Evolutionary conservation across 2,888 invertebrate species (phyloP).

Genomic region (Lasioglossum calceatum): DNA sequence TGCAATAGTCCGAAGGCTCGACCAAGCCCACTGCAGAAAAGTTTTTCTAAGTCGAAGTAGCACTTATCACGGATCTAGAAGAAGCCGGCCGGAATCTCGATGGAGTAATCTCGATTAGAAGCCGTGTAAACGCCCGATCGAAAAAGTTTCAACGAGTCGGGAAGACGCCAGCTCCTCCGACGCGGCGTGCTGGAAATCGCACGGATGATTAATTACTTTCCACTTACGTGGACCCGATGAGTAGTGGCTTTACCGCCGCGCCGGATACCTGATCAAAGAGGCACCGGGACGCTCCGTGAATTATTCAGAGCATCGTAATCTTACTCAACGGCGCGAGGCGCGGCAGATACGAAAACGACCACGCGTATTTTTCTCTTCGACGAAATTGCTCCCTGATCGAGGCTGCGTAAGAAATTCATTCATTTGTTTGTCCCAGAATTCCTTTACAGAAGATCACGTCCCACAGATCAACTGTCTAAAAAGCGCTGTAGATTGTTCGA

Average conservation of each 20-base stretch:
- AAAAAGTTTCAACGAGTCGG: not conserved
- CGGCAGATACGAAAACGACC: not conserved
- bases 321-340: not conserved
- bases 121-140: not conserved
- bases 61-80: not conserved
- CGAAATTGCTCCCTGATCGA: not conserved
- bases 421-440: not conserved
- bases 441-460: no score
- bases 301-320: slow-evolving; percentile 28
- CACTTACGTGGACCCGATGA: slow-evolving; percentile 10
- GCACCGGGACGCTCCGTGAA: not conserved
- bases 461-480: no score
- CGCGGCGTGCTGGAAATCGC: slow-evolving; percentile 28
- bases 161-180: not conserved
- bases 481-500: no score
- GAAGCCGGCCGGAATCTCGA: not conserved
- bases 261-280: slow-evolving; percentile 8
- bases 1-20: not conserved
- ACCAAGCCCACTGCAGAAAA: not conserved
- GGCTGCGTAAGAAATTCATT: not conserved
- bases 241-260: not conserved
- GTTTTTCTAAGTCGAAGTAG: not conserved
- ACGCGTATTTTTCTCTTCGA: not conserved
- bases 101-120: slow-evolving; percentile 11
- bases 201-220: slow-evolving; percentile 32